These are phyloP conservation scores for Tachysurus fulvidraco DNA, from an alignment of 2,113 vertebrate species.

Conservation along the genomic window DNA sequence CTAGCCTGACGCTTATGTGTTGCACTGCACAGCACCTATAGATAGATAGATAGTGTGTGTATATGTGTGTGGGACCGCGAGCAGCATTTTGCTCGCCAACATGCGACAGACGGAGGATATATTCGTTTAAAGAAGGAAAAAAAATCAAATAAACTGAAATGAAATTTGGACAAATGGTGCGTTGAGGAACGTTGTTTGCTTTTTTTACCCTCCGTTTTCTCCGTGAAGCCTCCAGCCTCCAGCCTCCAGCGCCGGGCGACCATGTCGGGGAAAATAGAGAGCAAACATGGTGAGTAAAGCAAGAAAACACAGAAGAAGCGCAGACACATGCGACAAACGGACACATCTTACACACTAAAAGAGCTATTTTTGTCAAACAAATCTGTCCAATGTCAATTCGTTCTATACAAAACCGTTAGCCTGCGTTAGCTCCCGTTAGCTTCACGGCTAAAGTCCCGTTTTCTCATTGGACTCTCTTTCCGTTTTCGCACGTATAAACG, in stretches of 20 bases:
- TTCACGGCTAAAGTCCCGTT: not conserved
- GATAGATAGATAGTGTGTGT: not conserved
- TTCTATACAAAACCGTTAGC: not conserved
- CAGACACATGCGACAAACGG: not conserved
- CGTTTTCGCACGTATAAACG: not conserved
- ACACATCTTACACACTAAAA: not conserved
- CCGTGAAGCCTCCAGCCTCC: constrained; percentile 13
- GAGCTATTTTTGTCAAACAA: not conserved
- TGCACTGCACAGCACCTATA: not conserved
- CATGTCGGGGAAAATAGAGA: constrained; percentile 52
- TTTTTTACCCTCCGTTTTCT: not conserved
- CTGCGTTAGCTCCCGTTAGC: constrained; percentile 11
- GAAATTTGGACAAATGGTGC: not conserved
- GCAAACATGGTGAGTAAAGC: constrained; percentile 52
- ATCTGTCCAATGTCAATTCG: not conserved
- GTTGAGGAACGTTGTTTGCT: not conserved
- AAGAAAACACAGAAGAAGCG: constrained; percentile 4
- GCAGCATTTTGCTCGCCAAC: not conserved
- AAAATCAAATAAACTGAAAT: not conserved
- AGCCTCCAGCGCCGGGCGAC: constrained; percentile 8
- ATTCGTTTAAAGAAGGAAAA: not conserved
- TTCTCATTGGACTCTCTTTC: not conserved
- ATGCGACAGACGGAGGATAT: constrained; percentile 6
- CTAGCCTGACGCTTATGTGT: not conserved
- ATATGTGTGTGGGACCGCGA: not conserved